Evolutionary conservation across 2,797 vertebrate species (phyloP), one percentile per base, ranked within the genome.

Genomic region (Hoplostethus mediterraneus): DNA sequence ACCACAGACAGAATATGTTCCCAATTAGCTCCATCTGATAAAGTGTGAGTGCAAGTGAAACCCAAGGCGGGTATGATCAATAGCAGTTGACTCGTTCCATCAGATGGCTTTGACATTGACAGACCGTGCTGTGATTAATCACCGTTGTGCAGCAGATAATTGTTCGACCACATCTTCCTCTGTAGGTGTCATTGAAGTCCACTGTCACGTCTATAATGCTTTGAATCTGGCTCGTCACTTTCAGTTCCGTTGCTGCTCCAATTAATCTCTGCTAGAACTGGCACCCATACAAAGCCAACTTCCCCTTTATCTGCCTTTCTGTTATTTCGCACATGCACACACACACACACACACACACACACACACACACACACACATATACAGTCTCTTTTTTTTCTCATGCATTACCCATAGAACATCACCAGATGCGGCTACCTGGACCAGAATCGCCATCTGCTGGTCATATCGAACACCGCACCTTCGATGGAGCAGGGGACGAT

Each of bases 21-120:
- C 81, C 85, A 91, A 92, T 94, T 94, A 93, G 84, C 85, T 84
- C 54, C 93, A 92, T 93, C 88, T 92, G 92, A 94, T 92, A 92
- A 92, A 92, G 87, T 87, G 84, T 88, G 90, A 92, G 90, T 91
- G 90, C 85, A 90, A 90, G 90, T 86, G 87, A 92, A 92, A 93
- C 80, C 82, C 88, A 77, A 90, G 77, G 87, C 84, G 56, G 79
- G 58, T 76, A 75, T 89, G 90, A 94, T 94, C 93, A 94, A 91
- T 92, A 87, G 90, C 85, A 78, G 82, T 91, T 77, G 83, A 83
- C 83, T 89, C 80, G 45, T 89, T 89, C 83, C 88, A 78, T 90
- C 84, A 81, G 81, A 82, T 63, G 80, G 79, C 47, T 77, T 79
- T 88, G 91, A 90, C 90, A 73, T 58, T 90, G 92, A 92, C 86